These are phyloP conservation scores for Yoshiicerus persimilis DNA, from an alignment of 1,140 invertebrate genomes.

Conservation along the genomic window DNA sequence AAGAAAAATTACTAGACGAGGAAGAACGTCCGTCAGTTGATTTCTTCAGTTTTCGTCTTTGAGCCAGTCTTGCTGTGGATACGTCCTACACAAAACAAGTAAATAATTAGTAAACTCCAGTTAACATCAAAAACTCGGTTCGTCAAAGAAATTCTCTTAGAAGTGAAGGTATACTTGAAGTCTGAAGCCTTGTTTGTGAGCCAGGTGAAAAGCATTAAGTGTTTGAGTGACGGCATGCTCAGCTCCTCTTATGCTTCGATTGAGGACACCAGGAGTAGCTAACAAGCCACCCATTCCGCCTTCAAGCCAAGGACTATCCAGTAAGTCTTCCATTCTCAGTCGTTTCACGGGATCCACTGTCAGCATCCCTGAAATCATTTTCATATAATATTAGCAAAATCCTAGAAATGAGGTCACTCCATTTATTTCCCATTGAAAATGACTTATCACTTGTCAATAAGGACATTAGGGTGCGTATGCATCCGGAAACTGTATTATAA, in stretches of 20 bases:
- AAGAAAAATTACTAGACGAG: conserved; percentile 57
- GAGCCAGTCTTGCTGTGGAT: conserved; percentile 68
- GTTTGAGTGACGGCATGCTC: conserved; percentile 54
- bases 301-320: conserved; percentile 62
- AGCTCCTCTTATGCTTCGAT: conserved; percentile 46
- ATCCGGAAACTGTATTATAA: background rate
- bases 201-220: conserved; percentile 70
- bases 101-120: background rate
- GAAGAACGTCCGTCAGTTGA: conserved; percentile 57
- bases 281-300: conserved; percentile 46
- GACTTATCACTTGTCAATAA: background rate
- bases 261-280: conserved; percentile 50
- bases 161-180: conserved; percentile 57
- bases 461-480: background rate
- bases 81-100: conserved; percentile 59
- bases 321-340: conserved; percentile 67
- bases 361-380: conserved; percentile 61
- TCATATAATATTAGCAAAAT: background rate
- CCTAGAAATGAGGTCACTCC: background rate
- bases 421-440: background rate
- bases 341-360: conserved; percentile 75
- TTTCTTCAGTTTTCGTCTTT: conserved; percentile 68
- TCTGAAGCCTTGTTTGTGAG: conserved; percentile 69
- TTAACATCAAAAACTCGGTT: background rate
- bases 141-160: conserved; percentile 38